Percentiles rank a stretch among this genome's conserved stretches.
Conservation (phyloP, 2,888 invertebrate species). For the Drosophila cognata region DNA sequence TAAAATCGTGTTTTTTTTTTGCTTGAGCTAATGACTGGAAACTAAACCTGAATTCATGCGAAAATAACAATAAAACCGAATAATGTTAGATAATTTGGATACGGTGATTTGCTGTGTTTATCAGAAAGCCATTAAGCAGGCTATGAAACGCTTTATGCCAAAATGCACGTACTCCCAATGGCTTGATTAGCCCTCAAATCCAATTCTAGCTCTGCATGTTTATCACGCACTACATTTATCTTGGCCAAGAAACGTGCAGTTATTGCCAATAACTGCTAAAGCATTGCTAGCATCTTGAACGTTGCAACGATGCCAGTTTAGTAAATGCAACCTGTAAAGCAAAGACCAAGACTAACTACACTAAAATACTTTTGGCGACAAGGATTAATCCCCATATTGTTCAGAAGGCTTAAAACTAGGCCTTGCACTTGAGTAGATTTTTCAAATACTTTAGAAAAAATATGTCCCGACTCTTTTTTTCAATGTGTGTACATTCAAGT, state of each 20-base stretch:
- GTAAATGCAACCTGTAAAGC: constrained; percentile 5
- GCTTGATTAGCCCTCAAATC: constrained; percentile 22
- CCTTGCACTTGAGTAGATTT: too few species aligned
- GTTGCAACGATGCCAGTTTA: not conserved
- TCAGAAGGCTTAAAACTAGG: not conserved
- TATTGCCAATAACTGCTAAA: constrained; percentile 15
- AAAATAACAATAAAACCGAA: not conserved
- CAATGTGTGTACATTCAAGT: not conserved
- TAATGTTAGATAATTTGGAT: not conserved
- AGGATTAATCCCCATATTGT: not conserved
- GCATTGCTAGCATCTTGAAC: not conserved
- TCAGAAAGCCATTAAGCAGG: not conserved
- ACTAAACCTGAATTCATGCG: constrained; percentile 4
- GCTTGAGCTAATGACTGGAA: constrained; percentile 2
- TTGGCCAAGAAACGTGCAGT: constrained; percentile 49
- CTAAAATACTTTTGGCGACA: not conserved
- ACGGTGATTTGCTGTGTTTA: not conserved
- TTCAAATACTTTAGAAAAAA: too few species aligned
- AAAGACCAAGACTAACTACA: constrained; percentile 13
- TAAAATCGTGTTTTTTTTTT: constrained; percentile 1
- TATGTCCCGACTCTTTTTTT: too few species aligned
- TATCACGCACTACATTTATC: constrained; percentile 46
- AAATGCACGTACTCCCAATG: constrained; percentile 36
- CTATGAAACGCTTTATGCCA: constrained; percentile 10
- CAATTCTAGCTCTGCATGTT: constrained; percentile 50